Conservation (phyloP, 2,888 invertebrate species). For the Chymomyza procnemis region DNA sequence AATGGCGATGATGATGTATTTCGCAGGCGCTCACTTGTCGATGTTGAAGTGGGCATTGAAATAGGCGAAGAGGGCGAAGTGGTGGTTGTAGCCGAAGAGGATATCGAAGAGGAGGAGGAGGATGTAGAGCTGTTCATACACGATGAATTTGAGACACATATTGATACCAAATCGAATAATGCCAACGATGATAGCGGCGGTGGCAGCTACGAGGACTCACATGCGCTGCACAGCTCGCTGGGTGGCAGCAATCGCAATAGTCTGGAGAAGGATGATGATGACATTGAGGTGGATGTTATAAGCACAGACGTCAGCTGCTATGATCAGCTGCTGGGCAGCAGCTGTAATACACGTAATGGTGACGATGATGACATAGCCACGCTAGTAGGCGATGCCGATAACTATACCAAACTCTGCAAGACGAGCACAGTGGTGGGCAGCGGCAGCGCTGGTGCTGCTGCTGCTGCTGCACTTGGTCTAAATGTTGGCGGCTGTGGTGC, state of each 20-base stretch:
- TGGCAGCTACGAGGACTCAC: conserved; percentile 78
- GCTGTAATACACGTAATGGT: conserved; percentile 74
- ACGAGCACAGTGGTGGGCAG: background rate
- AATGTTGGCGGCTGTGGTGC: conserved; percentile 22
- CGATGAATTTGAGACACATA: conserved; percentile 77
- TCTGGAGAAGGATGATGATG: conserved; percentile 77
- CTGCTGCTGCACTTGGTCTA: too few species aligned
- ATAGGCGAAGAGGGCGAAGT: conserved; percentile 60
- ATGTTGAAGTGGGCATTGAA: conserved; percentile 66
- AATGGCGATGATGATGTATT: conserved; percentile 66
- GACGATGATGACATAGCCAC: conserved; percentile 74
- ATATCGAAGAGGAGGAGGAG: conserved; percentile 52
- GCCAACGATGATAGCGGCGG: conserved; percentile 78
- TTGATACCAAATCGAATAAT: conserved; percentile 75
- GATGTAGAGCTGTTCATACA: conserved; percentile 67
- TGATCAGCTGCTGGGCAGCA: conserved; percentile 76
- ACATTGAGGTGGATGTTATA: conserved; percentile 77
- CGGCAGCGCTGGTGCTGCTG: background rate
- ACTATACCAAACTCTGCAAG: conserved; percentile 56
- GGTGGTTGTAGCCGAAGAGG: conserved; percentile 51
- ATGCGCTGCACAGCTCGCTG: conserved; percentile 76
- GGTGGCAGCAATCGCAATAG: conserved; percentile 78
- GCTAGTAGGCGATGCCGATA: conserved; percentile 71
- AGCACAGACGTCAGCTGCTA: conserved; percentile 78
- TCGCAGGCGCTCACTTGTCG: conserved; percentile 72